These are phyloP conservation scores for Zootermopsis nevadensis DNA, from an alignment of 2,888 invertebrate genomes.

Conservation along the genomic window DNA sequence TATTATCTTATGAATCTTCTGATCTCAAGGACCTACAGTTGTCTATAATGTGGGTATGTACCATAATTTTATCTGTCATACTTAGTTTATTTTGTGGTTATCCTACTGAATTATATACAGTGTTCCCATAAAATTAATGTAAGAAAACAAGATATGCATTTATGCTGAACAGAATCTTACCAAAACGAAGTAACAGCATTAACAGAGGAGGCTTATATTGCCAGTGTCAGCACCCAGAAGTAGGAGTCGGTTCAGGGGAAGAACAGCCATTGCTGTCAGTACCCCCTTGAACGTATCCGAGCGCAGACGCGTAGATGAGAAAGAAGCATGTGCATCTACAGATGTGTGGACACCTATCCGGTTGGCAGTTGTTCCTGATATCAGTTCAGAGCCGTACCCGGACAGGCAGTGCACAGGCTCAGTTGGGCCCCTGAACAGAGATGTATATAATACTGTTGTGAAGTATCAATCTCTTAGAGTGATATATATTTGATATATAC, in stretches of 20 bases:
- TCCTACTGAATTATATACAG: neutral
- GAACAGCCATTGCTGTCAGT: slow-evolving; percentile 87
- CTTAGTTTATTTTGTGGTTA: neutral
- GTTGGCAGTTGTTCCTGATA: slow-evolving; percentile 94
- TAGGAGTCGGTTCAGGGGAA: slow-evolving; percentile 90
- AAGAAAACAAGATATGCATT: neutral
- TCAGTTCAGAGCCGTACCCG: slow-evolving; percentile 81
- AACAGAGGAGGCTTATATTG: slow-evolving; percentile 83
- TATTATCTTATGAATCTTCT: too few species aligned
- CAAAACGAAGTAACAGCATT: slow-evolving; percentile 54
- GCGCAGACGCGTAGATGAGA: slow-evolving; percentile 85
- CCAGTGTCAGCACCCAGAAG: slow-evolving; percentile 95
- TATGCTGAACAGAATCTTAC: neutral
- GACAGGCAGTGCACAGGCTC: slow-evolving; percentile 93
- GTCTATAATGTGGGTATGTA: neutral
- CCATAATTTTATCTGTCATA: neutral
- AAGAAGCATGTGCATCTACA: slow-evolving; percentile 77
- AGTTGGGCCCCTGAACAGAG: slow-evolving; percentile 78
- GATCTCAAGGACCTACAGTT: too few species aligned
- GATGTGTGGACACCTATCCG: slow-evolving; percentile 88
- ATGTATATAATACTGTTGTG: neutral
- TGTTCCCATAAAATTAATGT: neutral
- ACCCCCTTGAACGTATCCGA: slow-evolving; percentile 93
- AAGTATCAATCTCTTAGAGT: too few species aligned
- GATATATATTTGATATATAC: too few species aligned